These are phyloP conservation scores for Liolophura sinensis DNA, from an alignment of 1,140 invertebrate species.

Conservation along the genomic window DNA sequence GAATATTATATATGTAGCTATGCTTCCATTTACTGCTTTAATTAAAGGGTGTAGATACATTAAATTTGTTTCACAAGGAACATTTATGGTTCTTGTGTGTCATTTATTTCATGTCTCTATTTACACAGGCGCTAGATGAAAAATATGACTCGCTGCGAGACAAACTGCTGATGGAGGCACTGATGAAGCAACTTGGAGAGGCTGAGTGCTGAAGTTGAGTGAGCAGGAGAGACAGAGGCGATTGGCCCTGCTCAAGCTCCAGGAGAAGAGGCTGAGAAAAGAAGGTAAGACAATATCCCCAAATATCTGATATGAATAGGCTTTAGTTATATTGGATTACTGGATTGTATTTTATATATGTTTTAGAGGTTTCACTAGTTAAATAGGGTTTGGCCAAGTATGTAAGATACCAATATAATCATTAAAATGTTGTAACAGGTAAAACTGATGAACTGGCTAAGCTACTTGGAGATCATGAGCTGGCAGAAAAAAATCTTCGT, in stretches of 20 bases:
- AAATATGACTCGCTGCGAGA: constrained; percentile 42
- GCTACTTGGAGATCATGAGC: constrained; percentile 10
- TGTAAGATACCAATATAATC: too few relatives aligned
- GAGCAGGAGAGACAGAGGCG: constrained; percentile 39
- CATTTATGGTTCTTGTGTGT: not conserved
- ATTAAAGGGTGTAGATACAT: not conserved
- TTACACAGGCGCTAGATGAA: constrained; percentile 30
- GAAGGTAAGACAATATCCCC: constrained; percentile 22
- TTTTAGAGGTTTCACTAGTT: too few relatives aligned
- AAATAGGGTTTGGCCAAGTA: too few relatives aligned
- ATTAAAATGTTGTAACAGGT: constrained; percentile 5
- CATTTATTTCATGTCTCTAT: not conserved
- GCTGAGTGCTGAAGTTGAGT: constrained; percentile 28
- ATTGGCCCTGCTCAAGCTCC: constrained; percentile 15
- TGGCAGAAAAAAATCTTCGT: constrained; percentile 1
- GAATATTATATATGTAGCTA: not conserved
- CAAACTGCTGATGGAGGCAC: constrained; percentile 30
- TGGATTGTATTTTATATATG: too few relatives aligned
- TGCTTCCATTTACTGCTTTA: constrained; percentile 2
- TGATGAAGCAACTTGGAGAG: constrained; percentile 32
- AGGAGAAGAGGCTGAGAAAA: constrained; percentile 18
- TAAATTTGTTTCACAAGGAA: not conserved
- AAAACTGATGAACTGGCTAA: constrained; percentile 20
- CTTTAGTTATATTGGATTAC: too few relatives aligned
- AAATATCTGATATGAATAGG: too few relatives aligned